Evolutionary conservation across 2,113 vertebrate species (phyloP), one percentile per base, ranked within the genome.

Genomic region (Geothlypis trichas): DNA sequence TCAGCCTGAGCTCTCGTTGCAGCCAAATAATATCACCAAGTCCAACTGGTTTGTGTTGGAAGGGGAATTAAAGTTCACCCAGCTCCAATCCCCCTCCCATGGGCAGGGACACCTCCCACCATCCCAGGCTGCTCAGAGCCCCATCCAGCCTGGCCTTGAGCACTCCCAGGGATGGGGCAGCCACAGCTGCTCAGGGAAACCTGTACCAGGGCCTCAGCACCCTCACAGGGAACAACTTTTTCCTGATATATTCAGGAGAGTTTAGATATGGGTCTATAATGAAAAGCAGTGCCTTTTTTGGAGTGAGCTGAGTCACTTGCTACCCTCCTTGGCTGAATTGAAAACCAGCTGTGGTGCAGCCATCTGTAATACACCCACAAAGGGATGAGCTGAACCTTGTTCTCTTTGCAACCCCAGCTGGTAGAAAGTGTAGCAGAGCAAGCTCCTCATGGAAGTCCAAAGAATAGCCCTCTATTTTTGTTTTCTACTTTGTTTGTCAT

Each of bases 91-190:
- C 15, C 33, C 33, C 10, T 37, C 10, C 39, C 52, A 10, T 15
- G 33, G 19, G 11, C 37, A 81, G 54, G 28, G 39, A 30, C 27
- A n/a, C 2, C 1, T 67, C 13, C 14, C 23, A 21, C 33, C 1
- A 3, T 2, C 1, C 4, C 51, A 81, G 44, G 0, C 0, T 54
- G 9, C 28, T 30, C 24, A 10, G 1, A 61, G 16, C 20, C 30
- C 0, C 46, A 54, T 68, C 6, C 16, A 54, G 4, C 16, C 39
- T n/a, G 61, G 52, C 23, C 33, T 52, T n/a, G 33, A 7, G 12
- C 20, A 18, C 7, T 46, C 5, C 28, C 52, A 39, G 20, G 20
- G 13, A n/a, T 33, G 39, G 15, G 5, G 11, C 28, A 73, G 1
- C 37, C 27, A 15, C 42, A 58, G 24, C 15, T n/a, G 1, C 5